Evolutionary conservation across 2,888 invertebrate species (phyloP).

Genomic region (Mesorhabditis belari): DNA sequence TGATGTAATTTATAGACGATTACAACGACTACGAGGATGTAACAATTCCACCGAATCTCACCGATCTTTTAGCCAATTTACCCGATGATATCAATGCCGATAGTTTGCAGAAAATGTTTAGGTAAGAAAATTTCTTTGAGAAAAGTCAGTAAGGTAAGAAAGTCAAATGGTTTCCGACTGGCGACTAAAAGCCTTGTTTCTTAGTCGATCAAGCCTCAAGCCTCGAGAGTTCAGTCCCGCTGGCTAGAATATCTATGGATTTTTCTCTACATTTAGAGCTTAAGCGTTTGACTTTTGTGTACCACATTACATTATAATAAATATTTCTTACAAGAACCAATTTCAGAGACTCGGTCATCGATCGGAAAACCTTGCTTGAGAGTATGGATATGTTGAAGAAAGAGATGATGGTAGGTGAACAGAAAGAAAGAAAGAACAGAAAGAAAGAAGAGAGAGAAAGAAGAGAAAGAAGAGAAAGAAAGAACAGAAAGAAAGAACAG

Average conservation of each 20-base stretch:
- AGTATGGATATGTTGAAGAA: slow-evolving; percentile 43
- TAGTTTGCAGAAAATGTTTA: slow-evolving; percentile 47
- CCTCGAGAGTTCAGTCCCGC: too few species aligned
- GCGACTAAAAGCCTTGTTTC: too few species aligned
- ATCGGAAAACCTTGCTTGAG: slow-evolving; percentile 42
- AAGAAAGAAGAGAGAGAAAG: not conserved
- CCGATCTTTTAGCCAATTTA: slow-evolving; percentile 46
- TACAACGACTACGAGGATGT: slow-evolving; percentile 49
- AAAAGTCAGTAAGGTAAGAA: not conserved
- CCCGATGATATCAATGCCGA: slow-evolving; percentile 46
- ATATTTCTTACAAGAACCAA: too few species aligned
- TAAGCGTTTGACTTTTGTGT: too few species aligned
- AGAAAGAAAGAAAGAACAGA: not conserved
- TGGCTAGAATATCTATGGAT: too few species aligned
- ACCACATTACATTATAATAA: too few species aligned
- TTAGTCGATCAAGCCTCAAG: too few species aligned
- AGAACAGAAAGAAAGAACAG: not conserved
- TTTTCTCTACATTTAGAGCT: too few species aligned
- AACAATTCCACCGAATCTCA: slow-evolving; percentile 49
- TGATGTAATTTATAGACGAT: too few species aligned
- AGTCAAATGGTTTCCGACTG: too few species aligned
- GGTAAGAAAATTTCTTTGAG: slow-evolving; percentile 7
- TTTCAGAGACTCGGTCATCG: slow-evolving; percentile 44
- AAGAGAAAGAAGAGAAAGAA: not conserved
- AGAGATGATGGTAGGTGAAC: slow-evolving; percentile 15